Conservation (phyloP, 2,797 vertebrate genomes). For the Acrocephalus scirpaceus region DNA sequence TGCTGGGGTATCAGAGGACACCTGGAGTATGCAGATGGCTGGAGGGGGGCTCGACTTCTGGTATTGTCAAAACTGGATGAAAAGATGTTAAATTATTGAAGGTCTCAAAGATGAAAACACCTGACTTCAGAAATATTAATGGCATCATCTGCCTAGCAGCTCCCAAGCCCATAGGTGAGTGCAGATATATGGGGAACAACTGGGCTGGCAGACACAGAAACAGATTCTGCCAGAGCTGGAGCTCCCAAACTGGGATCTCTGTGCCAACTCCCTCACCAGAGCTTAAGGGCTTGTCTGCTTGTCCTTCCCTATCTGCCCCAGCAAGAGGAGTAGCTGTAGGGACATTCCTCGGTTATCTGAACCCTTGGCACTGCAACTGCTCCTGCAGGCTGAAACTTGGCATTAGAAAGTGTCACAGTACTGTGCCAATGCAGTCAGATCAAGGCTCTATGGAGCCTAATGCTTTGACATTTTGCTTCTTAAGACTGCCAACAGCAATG, state of each 20-base stretch:
- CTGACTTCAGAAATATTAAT: neutral
- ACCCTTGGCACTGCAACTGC: neutral
- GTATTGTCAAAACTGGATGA: neutral
- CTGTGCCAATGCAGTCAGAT: neutral
- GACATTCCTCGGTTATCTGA: neutral
- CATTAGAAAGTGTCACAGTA: neutral
- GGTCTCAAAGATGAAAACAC: neutral
- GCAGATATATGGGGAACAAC: neutral
- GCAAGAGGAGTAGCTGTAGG: neutral
- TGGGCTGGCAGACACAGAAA: neutral
- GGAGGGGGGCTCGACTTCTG: neutral
- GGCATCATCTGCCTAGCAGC: neutral
- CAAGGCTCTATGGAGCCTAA: neutral
- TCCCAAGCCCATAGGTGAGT: neutral
- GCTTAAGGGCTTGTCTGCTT: neutral
- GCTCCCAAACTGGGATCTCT: neutral
- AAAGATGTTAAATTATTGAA: neutral
- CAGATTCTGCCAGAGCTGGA: neutral
- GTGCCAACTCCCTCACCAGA: accelerated
- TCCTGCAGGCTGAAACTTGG: neutral
- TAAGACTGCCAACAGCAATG: neutral
- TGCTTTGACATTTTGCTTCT: neutral
- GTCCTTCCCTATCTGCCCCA: neutral
- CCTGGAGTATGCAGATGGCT: neutral
- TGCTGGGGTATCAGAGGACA: neutral